phyloP scores from a whole-genome alignment of 2,797 vertebrate species.

The Steatocranus sp. region DNA sequence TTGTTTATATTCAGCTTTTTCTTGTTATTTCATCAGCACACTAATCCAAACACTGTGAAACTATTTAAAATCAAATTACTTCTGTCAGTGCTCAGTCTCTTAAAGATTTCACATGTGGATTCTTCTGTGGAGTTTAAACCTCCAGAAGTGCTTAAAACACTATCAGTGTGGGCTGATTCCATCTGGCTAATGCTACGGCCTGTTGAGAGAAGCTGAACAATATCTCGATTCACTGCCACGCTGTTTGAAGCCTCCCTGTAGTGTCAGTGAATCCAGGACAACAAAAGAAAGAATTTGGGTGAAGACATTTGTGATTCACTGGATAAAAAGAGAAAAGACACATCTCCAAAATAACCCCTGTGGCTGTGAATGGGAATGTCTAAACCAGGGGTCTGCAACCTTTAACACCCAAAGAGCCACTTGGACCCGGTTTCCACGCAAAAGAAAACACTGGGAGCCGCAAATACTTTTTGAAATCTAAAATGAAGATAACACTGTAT shows the following conservation, averaged over 20 bases:
- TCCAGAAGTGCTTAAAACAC: neutral
- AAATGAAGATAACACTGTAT: too few relatives aligned
- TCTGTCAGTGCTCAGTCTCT: neutral
- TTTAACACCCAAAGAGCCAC: too few relatives aligned
- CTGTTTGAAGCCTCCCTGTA: neutral
- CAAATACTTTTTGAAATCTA: too few relatives aligned
- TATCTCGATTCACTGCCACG: neutral
- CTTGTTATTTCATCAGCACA: neutral
- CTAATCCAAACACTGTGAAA: neutral
- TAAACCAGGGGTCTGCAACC: too few relatives aligned
- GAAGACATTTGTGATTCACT: neutral
- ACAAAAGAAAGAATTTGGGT: neutral
- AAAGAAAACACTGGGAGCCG: too few relatives aligned
- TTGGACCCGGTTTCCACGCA: too few relatives aligned
- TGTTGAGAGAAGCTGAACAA: neutral
- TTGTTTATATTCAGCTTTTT: neutral
- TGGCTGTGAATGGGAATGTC: neutral
- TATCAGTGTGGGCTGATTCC: neutral
- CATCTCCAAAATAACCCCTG: neutral
- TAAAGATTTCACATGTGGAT: neutral
- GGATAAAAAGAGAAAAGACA: slow-evolving; percentile 1
- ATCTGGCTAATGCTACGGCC: neutral
- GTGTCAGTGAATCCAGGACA: neutral
- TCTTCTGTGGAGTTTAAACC: neutral
- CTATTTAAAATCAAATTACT: neutral